Evolutionary conservation across 2,113 vertebrate species (phyloP).

Genomic region (Crypturellus undulatus): DNA sequence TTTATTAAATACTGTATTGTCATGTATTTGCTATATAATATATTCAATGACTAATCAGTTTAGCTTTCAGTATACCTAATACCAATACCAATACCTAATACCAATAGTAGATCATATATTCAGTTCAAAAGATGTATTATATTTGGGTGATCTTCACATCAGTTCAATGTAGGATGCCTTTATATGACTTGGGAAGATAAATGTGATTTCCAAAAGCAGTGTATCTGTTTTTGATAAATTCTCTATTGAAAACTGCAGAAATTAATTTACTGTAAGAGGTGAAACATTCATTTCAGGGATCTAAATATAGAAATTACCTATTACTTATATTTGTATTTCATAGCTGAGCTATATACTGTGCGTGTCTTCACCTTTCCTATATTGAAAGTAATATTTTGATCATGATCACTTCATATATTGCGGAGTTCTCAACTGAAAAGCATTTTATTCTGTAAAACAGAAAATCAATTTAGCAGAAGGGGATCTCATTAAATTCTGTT

Average conservation of each 20-base stretch:
- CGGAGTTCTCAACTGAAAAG: constrained; percentile 25
- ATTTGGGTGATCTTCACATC: constrained; percentile 32
- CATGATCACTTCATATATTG: not conserved
- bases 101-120: constrained; percentile 48
- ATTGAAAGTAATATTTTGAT: constrained; percentile 24
- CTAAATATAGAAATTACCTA: constrained; percentile 4
- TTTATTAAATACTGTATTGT: constrained; percentile 60
- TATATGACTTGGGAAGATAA: constrained; percentile 41
- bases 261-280: not conserved
- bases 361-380: constrained; percentile 12
- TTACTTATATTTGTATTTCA: constrained; percentile 33
- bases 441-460: not conserved
- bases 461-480: constrained; percentile 60
- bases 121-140: constrained; percentile 47
- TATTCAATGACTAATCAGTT: constrained; percentile 50
- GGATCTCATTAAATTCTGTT: constrained; percentile 62
- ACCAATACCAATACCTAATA: constrained; percentile 11
- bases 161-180: constrained; percentile 39
- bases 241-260: not conserved
- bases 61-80: constrained; percentile 52
- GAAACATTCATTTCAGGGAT: constrained; percentile 45
- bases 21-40: constrained; percentile 42
- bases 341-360: not conserved
- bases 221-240: constrained; percentile 35
- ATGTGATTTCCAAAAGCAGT: constrained; percentile 41